Evolutionary conservation across 2,113 vertebrate genomes (phyloP), one percentile per base, ranked within the genome.

Genomic region (Anguilla japonica): DNA sequence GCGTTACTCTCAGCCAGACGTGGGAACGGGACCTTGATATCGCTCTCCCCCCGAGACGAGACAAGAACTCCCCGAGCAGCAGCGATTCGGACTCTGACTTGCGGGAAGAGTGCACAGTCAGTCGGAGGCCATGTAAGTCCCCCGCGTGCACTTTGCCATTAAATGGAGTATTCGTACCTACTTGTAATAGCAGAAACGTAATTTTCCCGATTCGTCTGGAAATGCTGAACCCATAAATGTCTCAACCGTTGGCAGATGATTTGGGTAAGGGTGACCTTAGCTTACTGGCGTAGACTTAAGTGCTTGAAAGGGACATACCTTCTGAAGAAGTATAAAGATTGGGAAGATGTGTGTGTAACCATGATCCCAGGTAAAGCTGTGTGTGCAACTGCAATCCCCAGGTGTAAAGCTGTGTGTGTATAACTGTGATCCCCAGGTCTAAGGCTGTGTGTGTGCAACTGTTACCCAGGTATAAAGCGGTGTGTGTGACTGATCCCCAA

Each of bases 101-200:
- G 20, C 90, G 92, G 50, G 91, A 92, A 26, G 87, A 91, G 56
- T 90, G 94, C n/a, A 91, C 89, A 88, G 18, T n/a, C 84, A 81
- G 89, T 83, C 94, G 83, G 67, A 91, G 87, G 57, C 92, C 89
- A 26, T 89, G 96, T 95, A 94, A 94, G 95, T 93, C 82, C 85
- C 34, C 20, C 22, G 1, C 14, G 63, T n/a, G 26, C 50, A 39
- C 18, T 81, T 3, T 57, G 4, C 22, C 75, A 50, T 22, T 71
- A 83, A 67, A n/a, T 60, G 5, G 39, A 18, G 29, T 18, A 29
- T 43, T 81, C 18, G 7, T 41, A 20, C 40, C 41, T 20, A 15
- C 16, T 80, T 80, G 2, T 29, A 18, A 39, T 81, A 26, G 26
- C 67, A 75, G 29, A 75, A 75, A 22, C 67, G n/a, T 75, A 11